Conservation (phyloP, 2,113 vertebrate genomes). For the Micromys minutus region DNA sequence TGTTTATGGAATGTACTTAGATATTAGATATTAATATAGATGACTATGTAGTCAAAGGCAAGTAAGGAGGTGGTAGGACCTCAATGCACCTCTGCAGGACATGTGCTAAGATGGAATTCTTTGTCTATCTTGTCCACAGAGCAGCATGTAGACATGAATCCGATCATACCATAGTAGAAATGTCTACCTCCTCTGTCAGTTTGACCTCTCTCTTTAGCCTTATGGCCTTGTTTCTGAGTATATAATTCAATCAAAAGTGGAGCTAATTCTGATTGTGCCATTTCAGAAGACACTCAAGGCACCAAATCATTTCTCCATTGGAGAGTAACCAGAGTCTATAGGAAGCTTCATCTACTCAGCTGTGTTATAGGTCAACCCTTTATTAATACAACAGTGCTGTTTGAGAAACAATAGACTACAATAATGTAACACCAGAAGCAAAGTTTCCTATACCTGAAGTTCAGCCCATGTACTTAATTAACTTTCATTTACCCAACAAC, state of each 20-base stretch:
- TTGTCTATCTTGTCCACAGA: not conserved
- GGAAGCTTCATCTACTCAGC: not conserved
- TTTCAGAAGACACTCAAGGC: not conserved
- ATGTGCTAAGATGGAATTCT: not conserved
- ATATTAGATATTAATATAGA: not conserved
- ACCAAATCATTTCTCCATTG: not conserved
- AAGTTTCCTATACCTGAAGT: not conserved
- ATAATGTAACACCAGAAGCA: not conserved
- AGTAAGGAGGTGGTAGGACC: not conserved
- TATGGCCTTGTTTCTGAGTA: not conserved
- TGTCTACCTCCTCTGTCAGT: not conserved
- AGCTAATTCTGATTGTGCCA: not conserved
- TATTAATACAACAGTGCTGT: not conserved
- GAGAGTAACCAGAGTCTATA: not conserved
- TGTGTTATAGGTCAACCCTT: not conserved
- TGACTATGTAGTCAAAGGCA: not conserved
- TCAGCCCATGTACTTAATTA: not conserved
- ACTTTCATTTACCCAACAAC: not conserved
- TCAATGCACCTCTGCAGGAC: not conserved
- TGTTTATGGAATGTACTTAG: not conserved
- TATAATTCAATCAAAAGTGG: not conserved
- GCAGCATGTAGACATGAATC: accelerated
- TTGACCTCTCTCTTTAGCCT: not conserved
- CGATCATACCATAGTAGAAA: not conserved
- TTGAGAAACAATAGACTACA: not conserved